Conservation (phyloP, 2,888 invertebrate genomes). For the Hybos culiciformis region DNA sequence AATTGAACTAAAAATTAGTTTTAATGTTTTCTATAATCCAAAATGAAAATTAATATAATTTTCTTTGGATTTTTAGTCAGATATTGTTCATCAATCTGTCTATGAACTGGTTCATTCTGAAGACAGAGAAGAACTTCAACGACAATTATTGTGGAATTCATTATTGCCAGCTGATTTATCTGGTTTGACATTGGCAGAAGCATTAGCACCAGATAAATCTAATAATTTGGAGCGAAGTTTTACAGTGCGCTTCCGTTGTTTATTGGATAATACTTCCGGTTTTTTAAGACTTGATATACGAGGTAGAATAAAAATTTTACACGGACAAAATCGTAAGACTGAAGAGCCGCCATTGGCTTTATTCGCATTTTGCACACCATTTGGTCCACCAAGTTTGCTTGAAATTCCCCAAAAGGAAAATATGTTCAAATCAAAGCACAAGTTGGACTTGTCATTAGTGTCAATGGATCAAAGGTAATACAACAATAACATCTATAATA, state of each 20-base stretch:
- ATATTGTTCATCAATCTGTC: constrained; percentile 98
- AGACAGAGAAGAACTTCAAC: constrained; percentile 92
- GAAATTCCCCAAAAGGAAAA: constrained; percentile 98
- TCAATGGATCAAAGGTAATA: constrained; percentile 88
- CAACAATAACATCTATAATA: not conserved
- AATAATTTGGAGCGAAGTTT: constrained; percentile 91
- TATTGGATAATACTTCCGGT: constrained; percentile 98
- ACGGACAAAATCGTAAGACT: constrained; percentile 90
- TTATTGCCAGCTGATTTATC: constrained; percentile 54
- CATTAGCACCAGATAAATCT: constrained; percentile 74
- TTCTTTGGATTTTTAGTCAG: constrained; percentile 61
- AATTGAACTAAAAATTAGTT: no score
- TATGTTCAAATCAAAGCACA: constrained; percentile 99
- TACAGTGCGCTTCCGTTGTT: constrained; percentile 96
- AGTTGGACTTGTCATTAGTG: constrained; percentile 87
- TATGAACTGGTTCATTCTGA: constrained; percentile 98
- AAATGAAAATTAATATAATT: no score
- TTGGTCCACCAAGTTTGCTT: constrained; percentile 91
- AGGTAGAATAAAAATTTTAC: constrained; percentile 88
- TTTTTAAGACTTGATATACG: constrained; percentile 96
- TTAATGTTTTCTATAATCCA: no score
- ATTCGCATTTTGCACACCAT: constrained; percentile 97
- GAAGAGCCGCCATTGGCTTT: constrained; percentile 89
- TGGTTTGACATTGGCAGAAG: constrained; percentile 69
- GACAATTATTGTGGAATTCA: constrained; percentile 90